Evolutionary conservation across 2,797 vertebrate genomes (phyloP).

Genomic region (Myoxocephalus aenaeus): DNA sequence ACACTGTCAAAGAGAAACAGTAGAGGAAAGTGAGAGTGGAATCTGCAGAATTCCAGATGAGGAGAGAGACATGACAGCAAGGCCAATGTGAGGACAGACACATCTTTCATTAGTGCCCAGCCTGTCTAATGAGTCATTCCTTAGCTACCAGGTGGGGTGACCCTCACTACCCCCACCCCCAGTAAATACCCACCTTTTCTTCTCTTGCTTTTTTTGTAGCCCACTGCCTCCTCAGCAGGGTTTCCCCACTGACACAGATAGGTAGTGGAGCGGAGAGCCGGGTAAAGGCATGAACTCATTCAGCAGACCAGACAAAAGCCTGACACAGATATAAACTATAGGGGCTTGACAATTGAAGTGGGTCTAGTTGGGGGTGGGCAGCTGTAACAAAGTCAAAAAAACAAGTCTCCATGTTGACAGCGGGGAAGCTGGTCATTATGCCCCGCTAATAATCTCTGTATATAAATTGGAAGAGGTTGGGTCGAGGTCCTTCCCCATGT

Average conservation of each 20-base stretch:
- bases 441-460: constrained; percentile 33
- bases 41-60: constrained; percentile 74
- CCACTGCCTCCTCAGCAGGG: constrained; percentile 60
- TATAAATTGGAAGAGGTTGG: constrained; percentile 39
- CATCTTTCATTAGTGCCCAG: constrained; percentile 78
- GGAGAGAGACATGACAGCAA: constrained; percentile 66
- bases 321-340: constrained; percentile 68
- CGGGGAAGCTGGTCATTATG: constrained; percentile 1
- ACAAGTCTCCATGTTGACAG: constrained; percentile 7
- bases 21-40: constrained; percentile 64
- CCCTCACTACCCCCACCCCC: constrained; percentile 45
- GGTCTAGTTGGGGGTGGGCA: constrained; percentile 16
- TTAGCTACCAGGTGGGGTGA: constrained; percentile 78
- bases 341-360: constrained; percentile 45
- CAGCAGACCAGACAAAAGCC: constrained; percentile 66
- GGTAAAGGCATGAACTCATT: constrained; percentile 45
- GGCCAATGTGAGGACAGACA: constrained; percentile 78
- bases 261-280: constrained; percentile 57
- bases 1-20: constrained; percentile 55
- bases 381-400: constrained; percentile 29
- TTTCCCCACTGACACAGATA: constrained; percentile 74
- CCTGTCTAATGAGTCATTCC: constrained; percentile 78
- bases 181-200: constrained; percentile 42
- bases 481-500: constrained; percentile 54
- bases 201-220: constrained; percentile 41